phyloP scores from a whole-genome alignment of 2,797 vertebrate species.

The Argyrosomus regius region DNA sequence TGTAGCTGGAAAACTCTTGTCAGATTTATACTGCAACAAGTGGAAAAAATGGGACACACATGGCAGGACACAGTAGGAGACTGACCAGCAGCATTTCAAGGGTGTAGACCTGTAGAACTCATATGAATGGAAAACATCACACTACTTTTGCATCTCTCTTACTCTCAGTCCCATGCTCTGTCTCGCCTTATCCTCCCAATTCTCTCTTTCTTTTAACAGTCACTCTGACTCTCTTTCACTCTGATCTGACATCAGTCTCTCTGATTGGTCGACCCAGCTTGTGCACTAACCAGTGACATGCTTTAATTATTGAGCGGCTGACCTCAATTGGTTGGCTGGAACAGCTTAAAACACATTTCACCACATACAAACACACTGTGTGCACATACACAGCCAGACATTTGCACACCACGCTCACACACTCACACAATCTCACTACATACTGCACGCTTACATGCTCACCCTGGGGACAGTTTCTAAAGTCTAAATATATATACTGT shows the following conservation, averaged over 20 bases:
- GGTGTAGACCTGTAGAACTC: slow-evolving; percentile 6
- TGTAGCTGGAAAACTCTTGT: slow-evolving; percentile 10
- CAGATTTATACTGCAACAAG: slow-evolving; percentile 33
- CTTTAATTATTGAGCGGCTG: slow-evolving; percentile 85
- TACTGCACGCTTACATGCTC: slow-evolving; percentile 66
- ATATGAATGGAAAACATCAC: slow-evolving; percentile 20
- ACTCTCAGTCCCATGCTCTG: slow-evolving; percentile 29
- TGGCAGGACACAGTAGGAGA: not conserved
- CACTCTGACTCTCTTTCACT: slow-evolving; percentile 49
- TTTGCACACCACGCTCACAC: slow-evolving; percentile 45
- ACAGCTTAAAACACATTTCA: slow-evolving; percentile 69
- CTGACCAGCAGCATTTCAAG: slow-evolving; percentile 23
- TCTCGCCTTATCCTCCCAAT: slow-evolving; percentile 29
- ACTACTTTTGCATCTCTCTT: slow-evolving; percentile 37
- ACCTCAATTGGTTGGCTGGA: slow-evolving; percentile 84
- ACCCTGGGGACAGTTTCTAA: slow-evolving; percentile 68
- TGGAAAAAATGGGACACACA: slow-evolving; percentile 11
- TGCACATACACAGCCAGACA: slow-evolving; percentile 41
- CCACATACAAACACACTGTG: slow-evolving; percentile 37
- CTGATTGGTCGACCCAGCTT: slow-evolving; percentile 72
- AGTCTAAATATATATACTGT: slow-evolving; percentile 77
- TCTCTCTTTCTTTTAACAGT: slow-evolving; percentile 44
- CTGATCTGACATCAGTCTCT: slow-evolving; percentile 62
- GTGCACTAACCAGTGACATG: slow-evolving; percentile 80
- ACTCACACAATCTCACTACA: slow-evolving; percentile 58